Base-by-base conservation (phyloP, 1,140 invertebrate genomes). In the Lasioglossum baleicum region DNA sequence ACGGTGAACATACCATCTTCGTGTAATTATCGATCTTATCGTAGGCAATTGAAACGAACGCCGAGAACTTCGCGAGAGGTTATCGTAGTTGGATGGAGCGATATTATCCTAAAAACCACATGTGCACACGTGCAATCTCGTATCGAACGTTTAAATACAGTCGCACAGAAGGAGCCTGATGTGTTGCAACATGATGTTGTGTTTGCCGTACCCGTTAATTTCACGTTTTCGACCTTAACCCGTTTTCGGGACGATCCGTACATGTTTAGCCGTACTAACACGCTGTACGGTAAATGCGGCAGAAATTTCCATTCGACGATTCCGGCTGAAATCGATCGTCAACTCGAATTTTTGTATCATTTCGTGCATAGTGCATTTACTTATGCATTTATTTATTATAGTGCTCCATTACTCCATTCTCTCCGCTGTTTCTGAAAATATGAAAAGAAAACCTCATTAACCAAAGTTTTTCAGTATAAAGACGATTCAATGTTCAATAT, bases 171-270 rank as follows among this genome's bases (percentile, higher is more conserved):
- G 42, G 35, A 44, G 53, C 44, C 26, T 5, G 64, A 67, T 74
- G 17, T 66, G 17, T 67, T 61, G 11, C 22, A 53, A 60, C 26
- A 10, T 8, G 20, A n/a, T 40, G 11, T 20, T 35, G 67, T 67
- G 42, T 17, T 66, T 72, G 51, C 44, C 51, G 56, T 69, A 44
- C 3, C 51, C n/a, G 20, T 7, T 69, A 71, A 58, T 53, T 84
- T 82, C 42, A 26, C 78, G 20, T 77, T 83, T 77, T 83, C 66
- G 84, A 81, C 85, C 83, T 86, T 85, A 83, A 86, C 77, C 85
- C 40, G 0, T 86, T 85, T 60, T 42, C 13, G 63, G 35, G 56
- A 35, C 51, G 58, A 42, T n/a, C 13, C 13, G 3, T 64, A n/a
- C 53, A 31, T n/a, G 22, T 31, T 26, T 64, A 13, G 0, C 20